phyloP scores from a whole-genome alignment of 1,140 invertebrate genomes.

The Panagrolaimus sp. region DNA sequence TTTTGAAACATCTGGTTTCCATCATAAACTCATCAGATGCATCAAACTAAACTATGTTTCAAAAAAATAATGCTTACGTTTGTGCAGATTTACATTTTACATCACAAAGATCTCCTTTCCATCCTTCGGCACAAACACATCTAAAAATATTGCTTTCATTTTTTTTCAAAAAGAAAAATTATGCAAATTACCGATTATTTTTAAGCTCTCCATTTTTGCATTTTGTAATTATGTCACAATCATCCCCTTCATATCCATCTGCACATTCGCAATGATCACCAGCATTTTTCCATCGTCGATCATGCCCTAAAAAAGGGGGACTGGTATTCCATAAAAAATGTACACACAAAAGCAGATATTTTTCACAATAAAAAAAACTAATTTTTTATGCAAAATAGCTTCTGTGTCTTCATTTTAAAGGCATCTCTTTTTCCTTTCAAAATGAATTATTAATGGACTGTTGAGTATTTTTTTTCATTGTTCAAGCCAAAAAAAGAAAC shows the following conservation, averaged over 20 bases:
- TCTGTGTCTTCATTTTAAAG: no score
- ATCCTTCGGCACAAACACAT: constrained; percentile 11
- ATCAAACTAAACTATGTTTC: neutral
- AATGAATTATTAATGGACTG: no score
- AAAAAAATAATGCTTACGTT: neutral
- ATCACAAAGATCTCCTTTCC: constrained; percentile 9
- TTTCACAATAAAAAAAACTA: no score
- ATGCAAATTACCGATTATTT: constrained; percentile 5
- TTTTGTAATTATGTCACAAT: constrained; percentile 11
- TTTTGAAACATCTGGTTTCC: no score
- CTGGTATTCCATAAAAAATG: no score
- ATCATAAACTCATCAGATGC: no score
- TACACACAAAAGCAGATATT: no score
- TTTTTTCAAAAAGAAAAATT: neutral
- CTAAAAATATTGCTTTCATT: neutral
- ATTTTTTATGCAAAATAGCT: no score
- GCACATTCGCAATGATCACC: constrained; percentile 4
- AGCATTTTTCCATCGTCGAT: constrained; percentile 10
- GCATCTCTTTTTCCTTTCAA: no score
- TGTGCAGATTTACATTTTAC: constrained; percentile 10
- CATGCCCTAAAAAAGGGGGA: neutral
- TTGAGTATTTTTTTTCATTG: no score
- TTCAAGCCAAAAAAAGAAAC: no score
- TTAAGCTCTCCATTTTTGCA: constrained; percentile 11
- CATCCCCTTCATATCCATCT: neutral